A percentile compares a stretch with the other conserved stretches of the same genome.
phyloP scores from a whole-genome alignment of 92 coral and sea anemone species.

The Epizoanthus ramosus region DNA sequence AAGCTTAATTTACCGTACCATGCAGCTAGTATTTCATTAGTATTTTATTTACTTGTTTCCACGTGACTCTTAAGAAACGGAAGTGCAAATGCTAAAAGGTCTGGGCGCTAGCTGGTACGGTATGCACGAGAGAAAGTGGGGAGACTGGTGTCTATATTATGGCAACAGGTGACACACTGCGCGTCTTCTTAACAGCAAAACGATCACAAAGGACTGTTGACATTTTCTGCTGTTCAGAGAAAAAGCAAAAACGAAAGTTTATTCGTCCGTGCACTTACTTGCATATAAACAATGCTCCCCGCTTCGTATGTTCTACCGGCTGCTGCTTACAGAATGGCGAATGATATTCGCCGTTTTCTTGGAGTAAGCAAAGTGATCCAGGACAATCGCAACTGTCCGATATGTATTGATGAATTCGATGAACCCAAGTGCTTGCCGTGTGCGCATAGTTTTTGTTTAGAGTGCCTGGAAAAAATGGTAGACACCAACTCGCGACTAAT shows the following conservation, averaged over 20 bases:
- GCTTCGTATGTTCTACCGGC: constrained; percentile 40
- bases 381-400: constrained; percentile 38
- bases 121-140: too few relatives aligned
- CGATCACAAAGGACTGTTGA: constrained; percentile 42
- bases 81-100: too few relatives aligned
- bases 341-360: constrained; percentile 40
- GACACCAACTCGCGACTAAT: constrained; percentile 8
- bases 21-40: too few relatives aligned
- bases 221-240: constrained; percentile 29
- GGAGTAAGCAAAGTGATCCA: constrained; percentile 40
- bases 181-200: constrained; percentile 33
- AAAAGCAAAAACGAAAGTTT: constrained; percentile 9
- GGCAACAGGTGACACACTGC: neutral
- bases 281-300: constrained; percentile 31
- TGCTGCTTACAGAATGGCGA: constrained; percentile 28
- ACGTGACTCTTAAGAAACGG: too few relatives aligned
- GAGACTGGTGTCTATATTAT: too few relatives aligned
- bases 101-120: too few relatives aligned
- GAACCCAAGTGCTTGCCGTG: constrained; percentile 42
- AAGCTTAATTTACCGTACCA: too few relatives aligned
- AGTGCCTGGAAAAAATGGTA: constrained; percentile 33
- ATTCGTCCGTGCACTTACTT: constrained; percentile 11
- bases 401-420: constrained; percentile 33
- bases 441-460: constrained; percentile 45
- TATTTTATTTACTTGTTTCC: too few relatives aligned